Evolutionary conservation across 2,888 invertebrate species (phyloP).

Genomic region (Pandemis heparana): DNA sequence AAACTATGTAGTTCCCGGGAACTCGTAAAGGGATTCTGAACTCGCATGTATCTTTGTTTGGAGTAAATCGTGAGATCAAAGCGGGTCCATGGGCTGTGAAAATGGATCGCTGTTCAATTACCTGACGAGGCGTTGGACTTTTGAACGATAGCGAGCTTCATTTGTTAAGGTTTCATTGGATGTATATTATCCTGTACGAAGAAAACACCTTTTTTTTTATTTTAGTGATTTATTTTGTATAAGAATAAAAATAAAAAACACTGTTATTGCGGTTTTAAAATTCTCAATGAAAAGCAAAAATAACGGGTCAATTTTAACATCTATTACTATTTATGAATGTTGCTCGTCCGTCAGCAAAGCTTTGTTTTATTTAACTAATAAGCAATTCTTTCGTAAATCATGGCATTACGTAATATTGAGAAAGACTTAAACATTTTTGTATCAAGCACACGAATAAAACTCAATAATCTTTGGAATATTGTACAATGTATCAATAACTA

Average conservation of each 20-base stretch:
- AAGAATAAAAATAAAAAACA: too few species aligned
- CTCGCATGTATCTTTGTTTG: slow-evolving; percentile 63
- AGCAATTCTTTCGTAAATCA: background rate
- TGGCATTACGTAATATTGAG: too few species aligned
- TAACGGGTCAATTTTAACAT: too few species aligned
- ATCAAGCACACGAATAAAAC: too few species aligned
- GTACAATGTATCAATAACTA: slow-evolving; percentile 12
- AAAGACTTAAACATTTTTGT: too few species aligned
- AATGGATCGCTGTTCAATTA: slow-evolving; percentile 39
- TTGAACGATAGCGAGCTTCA: background rate
- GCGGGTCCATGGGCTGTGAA: slow-evolving; percentile 47
- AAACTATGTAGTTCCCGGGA: slow-evolving; percentile 50
- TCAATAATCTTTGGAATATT: background rate
- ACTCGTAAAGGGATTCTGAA: slow-evolving; percentile 59
- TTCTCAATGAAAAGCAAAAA: too few species aligned
- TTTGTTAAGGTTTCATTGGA: background rate
- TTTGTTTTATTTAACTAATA: too few species aligned
- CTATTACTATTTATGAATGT: too few species aligned
- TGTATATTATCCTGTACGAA: background rate
- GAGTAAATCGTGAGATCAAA: slow-evolving; percentile 51
- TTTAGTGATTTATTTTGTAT: background rate
- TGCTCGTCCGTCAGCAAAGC: too few species aligned
- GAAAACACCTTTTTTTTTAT: background rate
- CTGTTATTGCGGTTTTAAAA: too few species aligned
- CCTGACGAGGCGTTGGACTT: slow-evolving; percentile 5